A percentile compares a stretch with the other conserved stretches of the same genome.
Evolutionary conservation across 2,797 vertebrate species (phyloP).

Genomic region (Melopsittacus undulatus): DNA sequence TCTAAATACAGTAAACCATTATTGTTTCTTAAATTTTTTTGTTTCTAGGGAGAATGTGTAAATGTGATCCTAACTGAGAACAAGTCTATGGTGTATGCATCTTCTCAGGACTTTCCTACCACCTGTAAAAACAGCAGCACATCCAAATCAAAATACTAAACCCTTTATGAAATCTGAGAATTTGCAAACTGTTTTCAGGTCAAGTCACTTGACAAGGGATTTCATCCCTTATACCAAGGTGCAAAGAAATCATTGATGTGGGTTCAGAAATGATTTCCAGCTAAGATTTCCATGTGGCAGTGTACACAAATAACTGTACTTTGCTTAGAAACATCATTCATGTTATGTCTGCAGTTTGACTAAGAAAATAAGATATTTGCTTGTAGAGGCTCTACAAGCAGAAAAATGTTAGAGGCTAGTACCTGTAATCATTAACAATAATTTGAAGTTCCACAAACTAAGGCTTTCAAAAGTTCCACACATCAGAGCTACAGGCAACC

Average conservation of each 20-base stretch:
- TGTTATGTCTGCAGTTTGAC: background rate
- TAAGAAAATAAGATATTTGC: background rate
- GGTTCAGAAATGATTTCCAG: background rate
- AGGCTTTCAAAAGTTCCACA: background rate
- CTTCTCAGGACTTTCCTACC: background rate
- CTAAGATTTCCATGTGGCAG: background rate
- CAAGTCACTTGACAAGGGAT: background rate
- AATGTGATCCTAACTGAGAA: background rate
- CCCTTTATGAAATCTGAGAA: background rate
- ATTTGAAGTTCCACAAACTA: background rate
- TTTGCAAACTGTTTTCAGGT: background rate
- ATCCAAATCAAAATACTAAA: background rate
- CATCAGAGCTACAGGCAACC: background rate
- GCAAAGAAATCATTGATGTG: background rate
- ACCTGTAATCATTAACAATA: background rate
- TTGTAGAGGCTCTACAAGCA: background rate
- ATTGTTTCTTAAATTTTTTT: conserved; percentile 30
- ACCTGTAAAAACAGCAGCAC: background rate
- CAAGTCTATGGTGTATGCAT: background rate
- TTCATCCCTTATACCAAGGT: background rate
- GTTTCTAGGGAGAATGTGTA: background rate
- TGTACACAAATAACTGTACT: background rate
- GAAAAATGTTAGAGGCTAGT: background rate
- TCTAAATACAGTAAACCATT: conserved; percentile 77
- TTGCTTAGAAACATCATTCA: background rate